Conservation (phyloP, 2,888 invertebrate species). For the Agrenia bidenticulata region DNA sequence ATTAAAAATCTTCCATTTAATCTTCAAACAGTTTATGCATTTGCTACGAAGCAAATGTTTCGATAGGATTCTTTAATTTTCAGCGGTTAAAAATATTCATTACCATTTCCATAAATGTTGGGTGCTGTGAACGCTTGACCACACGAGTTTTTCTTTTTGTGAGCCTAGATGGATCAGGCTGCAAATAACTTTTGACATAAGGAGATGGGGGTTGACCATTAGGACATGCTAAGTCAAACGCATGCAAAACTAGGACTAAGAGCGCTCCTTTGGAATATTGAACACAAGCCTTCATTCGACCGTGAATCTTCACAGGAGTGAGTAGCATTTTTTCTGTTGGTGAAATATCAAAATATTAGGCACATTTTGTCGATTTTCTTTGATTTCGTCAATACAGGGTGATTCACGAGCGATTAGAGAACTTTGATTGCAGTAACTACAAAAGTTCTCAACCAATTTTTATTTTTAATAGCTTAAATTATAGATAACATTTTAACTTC, state of each 20-base stretch:
- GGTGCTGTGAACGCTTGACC: constrained; percentile 86
- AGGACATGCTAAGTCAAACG: constrained; percentile 78
- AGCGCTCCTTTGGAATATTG: constrained; percentile 73
- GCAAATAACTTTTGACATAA: constrained; percentile 87
- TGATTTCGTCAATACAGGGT: too few species aligned
- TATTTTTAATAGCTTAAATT: too few species aligned
- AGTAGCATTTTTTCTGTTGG: not conserved
- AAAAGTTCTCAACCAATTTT: too few species aligned
- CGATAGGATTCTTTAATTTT: constrained; percentile 20
- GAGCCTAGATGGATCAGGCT: constrained; percentile 86
- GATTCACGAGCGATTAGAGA: too few species aligned
- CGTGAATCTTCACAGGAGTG: constrained; percentile 57
- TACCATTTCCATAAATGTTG: constrained; percentile 98
- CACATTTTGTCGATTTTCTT: too few species aligned
- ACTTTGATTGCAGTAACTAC: too few species aligned
- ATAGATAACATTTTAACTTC: too few species aligned
- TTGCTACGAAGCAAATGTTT: too few species aligned
- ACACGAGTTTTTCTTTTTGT: constrained; percentile 97
- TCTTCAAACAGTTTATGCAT: too few species aligned
- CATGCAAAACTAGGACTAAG: constrained; percentile 85
- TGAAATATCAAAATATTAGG: too few species aligned
- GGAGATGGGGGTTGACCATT: constrained; percentile 83
- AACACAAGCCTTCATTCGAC: constrained; percentile 76
- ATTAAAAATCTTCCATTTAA: too few species aligned
- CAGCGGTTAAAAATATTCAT: too few species aligned